Evolutionary conservation across 2,888 invertebrate genomes (phyloP), one percentile per base, ranked within the genome.

Genomic region (Himalopsyche anomala): DNA sequence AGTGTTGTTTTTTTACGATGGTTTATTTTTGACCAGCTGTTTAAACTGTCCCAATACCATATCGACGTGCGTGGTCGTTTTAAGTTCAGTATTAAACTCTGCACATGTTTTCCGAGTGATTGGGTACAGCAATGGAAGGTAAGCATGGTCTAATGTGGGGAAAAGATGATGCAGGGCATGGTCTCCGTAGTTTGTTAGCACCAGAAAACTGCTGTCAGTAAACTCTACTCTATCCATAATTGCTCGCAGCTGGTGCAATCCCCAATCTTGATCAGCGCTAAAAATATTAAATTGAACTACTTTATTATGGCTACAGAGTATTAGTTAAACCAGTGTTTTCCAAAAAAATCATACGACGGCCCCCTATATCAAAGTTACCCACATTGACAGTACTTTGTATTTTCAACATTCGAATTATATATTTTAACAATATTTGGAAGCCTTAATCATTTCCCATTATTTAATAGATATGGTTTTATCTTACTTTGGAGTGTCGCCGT

Each of bases 131-230:
- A 95, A 92, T 28, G 94, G 94, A 19, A 97, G 91, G 36, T 95
- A 91, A 0, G 94, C 94, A 89, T 97, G 96, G 90, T 97, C 96
- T 15, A 97, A 90, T 0, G 96, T 96, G 0, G 97, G 97, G 89
- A 97, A 95, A 89, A 97, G 91, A 91, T 97, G 97, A 90, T 97
- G 97, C 1, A 97, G 91, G 0, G 94, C 92, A 90, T 97, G 97
- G 86, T 96, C 95, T 0, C 97, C 96, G 89, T 96, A 97, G 89
- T 95, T 93, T 0, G 95, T 95, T 88, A 96, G 90, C 2, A 94
- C 94, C 36, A 95, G 90, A 89, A 96, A 95, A 19, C 93, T 92
- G n/a, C 93, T 95, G 17, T 94, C 92, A 81, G 95, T 95, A 45
- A 96, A 92, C 85, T 96, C 95, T 12, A 93, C 92, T 83, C 96